Base-by-base conservation (phyloP, 1,140 invertebrate genomes). In the Drosophila chauvacae region DNA sequence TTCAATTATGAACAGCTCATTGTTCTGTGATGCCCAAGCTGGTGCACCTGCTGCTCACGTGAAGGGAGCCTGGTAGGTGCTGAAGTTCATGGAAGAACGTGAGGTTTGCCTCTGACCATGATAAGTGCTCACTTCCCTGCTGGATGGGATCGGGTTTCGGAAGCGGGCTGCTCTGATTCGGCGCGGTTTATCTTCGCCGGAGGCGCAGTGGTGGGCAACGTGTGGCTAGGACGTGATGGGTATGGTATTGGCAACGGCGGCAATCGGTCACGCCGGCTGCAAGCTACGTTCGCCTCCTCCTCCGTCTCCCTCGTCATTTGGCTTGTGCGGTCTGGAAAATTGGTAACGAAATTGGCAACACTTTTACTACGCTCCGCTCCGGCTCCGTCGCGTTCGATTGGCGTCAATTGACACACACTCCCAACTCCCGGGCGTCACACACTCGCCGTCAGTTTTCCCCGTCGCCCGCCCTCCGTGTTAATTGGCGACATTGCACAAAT, bases 401-500 rank as follows among this genome's bases (percentile, higher is more conserved):
- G 66, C 53, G 62, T 71, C 74, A 64, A 78, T 77, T 73, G 73
- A 65, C 62, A 62, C 59, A 39, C 61, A 58, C 55, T 57, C 53
- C 18, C 55, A 26, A 41, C 60, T 33, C 14, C 37, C 35, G 9
- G 35, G 30, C 57, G 53, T 26, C 63, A 48, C 76, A 57, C 71
- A 55, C 61, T 64, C 45, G 50, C 56, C 14, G 28, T 50, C 41
- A 42, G 42, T 30, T 37, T 35, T 11, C 20, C 18, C 28, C 47
- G 16, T 20, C 47, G 18, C 56, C 57, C 56, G 50, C 58, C 35
- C 57, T 33, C 47, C 39, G 59, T 48, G 62, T 44, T 85, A 88
- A 88, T 90, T 85, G 74, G 75, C 80, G 83, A 75, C 85, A 90
- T 88, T 90, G 81, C 78, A 90, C 85, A 88, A 90, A 90, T 88